phyloP scores from a whole-genome alignment of 2,888 invertebrate species.

The Perizoma flavofasciatum region DNA sequence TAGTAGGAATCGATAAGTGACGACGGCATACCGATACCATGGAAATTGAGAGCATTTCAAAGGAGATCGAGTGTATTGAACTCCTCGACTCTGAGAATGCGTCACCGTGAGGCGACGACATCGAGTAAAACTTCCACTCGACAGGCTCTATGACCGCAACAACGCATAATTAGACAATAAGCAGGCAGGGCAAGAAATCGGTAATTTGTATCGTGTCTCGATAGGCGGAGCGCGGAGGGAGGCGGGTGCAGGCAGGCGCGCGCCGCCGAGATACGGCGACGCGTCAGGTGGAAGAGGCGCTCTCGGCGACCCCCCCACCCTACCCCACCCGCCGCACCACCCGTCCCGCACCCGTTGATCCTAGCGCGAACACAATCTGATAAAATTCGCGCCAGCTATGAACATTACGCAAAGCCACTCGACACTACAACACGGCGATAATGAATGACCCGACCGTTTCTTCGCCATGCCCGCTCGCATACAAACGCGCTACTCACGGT shows the following conservation, averaged over 20 bases:
- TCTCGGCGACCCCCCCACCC: constrained; percentile 60
- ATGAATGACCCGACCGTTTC: constrained; percentile 76
- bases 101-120: constrained; percentile 63
- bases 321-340: constrained; percentile 54
- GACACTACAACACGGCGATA: constrained; percentile 74
- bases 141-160: constrained; percentile 70
- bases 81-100: constrained; percentile 72
- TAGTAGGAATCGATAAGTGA: constrained; percentile 28
- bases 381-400: constrained; percentile 83
- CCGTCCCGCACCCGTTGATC: constrained; percentile 71
- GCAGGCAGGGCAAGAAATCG: constrained; percentile 80
- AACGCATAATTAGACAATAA: constrained; percentile 81
- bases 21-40: constrained; percentile 21
- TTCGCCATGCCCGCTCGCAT: constrained; percentile 52
- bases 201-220: constrained; percentile 79
- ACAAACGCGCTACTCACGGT: constrained; percentile 62
- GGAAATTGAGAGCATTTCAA: constrained; percentile 26
- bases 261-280: constrained; percentile 79
- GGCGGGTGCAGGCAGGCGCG: constrained; percentile 74
- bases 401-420: constrained; percentile 81
- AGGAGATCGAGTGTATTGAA: constrained; percentile 69
- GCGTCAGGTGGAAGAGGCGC: constrained; percentile 83
- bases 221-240: constrained; percentile 77
- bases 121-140: constrained; percentile 70
- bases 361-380: constrained; percentile 81